phyloP scores from a whole-genome alignment of 2,888 invertebrate genomes.

The Andricus quercusramuli region DNA sequence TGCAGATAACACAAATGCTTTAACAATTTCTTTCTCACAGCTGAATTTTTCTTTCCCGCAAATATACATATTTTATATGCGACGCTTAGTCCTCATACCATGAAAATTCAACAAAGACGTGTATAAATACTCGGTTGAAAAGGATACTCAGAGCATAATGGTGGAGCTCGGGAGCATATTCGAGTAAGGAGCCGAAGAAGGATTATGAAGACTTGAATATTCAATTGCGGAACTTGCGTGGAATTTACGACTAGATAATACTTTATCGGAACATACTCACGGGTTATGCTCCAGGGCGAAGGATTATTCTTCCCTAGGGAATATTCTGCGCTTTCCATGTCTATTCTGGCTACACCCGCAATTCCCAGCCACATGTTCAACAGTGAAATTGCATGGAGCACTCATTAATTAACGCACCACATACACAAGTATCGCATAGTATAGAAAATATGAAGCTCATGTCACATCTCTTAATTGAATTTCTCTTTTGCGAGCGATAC shows the following conservation, averaged over 20 bases:
- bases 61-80: background rate
- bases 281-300: constrained; percentile 15
- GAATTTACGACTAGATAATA: constrained; percentile 39
- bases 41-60: background rate
- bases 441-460: background rate
- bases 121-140: constrained; percentile 16
- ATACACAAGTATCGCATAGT: background rate
- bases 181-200: constrained; percentile 31
- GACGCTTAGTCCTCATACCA: background rate
- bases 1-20: background rate
- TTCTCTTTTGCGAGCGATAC: background rate
- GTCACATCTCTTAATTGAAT: background rate
- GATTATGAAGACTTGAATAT: constrained; percentile 38
- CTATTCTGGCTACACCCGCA: background rate
- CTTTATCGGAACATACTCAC: constrained; percentile 31
- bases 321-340: background rate
- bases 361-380: background rate
- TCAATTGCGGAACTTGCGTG: constrained; percentile 40
- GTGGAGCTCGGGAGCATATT: constrained; percentile 13
- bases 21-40: background rate
- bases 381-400: background rate
- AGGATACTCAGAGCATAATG: constrained; percentile 8
- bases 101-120: background rate
- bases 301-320: constrained; percentile 26
- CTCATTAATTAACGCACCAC: background rate